These are phyloP conservation scores for Halcyon senegalensis DNA, from an alignment of 2,113 vertebrate genomes.

Conservation along the genomic window DNA sequence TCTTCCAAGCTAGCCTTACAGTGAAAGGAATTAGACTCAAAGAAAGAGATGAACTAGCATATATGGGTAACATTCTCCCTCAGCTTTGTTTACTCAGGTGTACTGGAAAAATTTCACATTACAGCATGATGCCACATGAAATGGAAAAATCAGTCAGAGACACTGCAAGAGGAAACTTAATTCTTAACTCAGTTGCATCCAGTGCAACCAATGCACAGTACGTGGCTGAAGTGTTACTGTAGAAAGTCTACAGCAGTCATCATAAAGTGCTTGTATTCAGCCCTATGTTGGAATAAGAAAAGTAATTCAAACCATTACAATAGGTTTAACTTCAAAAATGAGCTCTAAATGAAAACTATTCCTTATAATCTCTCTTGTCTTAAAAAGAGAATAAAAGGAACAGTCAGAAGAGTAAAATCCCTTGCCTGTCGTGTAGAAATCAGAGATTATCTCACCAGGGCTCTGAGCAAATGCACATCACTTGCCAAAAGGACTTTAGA, in stretches of 20 bases:
- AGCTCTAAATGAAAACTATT: not conserved
- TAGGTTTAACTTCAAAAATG: not conserved
- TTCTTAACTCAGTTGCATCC: not conserved
- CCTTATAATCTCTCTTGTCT: not conserved
- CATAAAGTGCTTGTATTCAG: not conserved
- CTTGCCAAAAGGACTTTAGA: not conserved
- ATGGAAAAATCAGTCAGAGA: not conserved
- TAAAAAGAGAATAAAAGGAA: not conserved
- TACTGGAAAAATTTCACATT: not conserved
- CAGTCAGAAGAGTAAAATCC: not conserved
- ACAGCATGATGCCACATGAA: accelerated
- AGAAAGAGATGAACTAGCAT: not conserved
- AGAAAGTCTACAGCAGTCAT: not conserved
- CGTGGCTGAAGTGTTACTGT: not conserved
- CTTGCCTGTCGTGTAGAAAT: not conserved
- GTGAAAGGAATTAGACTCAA: not conserved
- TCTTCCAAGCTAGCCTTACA: not conserved
- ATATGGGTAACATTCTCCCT: not conserved
- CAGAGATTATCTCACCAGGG: not conserved
- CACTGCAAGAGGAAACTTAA: not conserved
- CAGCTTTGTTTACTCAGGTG: not conserved
- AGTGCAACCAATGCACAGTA: not conserved
- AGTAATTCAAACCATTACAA: not conserved
- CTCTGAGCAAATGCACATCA: not conserved
- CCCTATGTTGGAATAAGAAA: not conserved